Conservation (phyloP, 2,113 vertebrate genomes). For the Catagonus wagneri region DNA sequence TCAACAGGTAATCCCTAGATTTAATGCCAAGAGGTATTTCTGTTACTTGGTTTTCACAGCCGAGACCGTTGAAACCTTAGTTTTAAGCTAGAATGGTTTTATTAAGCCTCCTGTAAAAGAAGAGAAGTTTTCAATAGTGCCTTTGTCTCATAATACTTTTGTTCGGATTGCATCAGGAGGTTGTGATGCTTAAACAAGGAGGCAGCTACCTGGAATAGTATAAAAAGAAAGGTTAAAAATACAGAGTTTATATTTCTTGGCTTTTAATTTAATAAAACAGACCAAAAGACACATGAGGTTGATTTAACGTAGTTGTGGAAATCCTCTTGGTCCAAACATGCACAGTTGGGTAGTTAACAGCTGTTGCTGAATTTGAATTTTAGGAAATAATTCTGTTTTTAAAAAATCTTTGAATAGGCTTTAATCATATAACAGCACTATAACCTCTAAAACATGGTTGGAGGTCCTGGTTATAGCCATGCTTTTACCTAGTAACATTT, state of each 20-base stretch:
- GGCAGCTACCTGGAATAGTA: neutral
- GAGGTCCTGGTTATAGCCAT: neutral
- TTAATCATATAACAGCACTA: neutral
- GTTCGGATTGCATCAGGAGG: slow-evolving; percentile 70
- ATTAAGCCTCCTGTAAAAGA: slow-evolving; percentile 77
- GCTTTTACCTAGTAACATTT: slow-evolving; percentile 69
- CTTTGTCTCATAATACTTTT: slow-evolving; percentile 80
- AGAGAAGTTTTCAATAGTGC: slow-evolving; percentile 77
- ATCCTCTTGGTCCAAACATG: neutral
- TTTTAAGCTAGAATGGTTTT: slow-evolving; percentile 76
- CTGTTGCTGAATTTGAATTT: neutral
- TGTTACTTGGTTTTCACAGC: slow-evolving; percentile 63
- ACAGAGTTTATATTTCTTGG: neutral
- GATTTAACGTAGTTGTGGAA: neutral
- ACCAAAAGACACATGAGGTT: neutral
- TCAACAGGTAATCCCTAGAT: slow-evolving; percentile 85
- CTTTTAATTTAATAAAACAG: slow-evolving; percentile 54
- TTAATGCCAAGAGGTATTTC: slow-evolving; percentile 79
- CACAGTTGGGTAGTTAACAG: neutral
- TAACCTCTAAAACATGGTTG: slow-evolving; percentile 52
- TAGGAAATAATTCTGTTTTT: neutral
- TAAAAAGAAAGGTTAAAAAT: slow-evolving; percentile 65
- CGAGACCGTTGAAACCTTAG: slow-evolving; percentile 72
- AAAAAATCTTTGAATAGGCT: neutral
- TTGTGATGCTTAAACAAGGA: slow-evolving; percentile 39